phyloP scores from a whole-genome alignment of 1,140 invertebrate genomes.

The Octopus bimaculoides region DNA sequence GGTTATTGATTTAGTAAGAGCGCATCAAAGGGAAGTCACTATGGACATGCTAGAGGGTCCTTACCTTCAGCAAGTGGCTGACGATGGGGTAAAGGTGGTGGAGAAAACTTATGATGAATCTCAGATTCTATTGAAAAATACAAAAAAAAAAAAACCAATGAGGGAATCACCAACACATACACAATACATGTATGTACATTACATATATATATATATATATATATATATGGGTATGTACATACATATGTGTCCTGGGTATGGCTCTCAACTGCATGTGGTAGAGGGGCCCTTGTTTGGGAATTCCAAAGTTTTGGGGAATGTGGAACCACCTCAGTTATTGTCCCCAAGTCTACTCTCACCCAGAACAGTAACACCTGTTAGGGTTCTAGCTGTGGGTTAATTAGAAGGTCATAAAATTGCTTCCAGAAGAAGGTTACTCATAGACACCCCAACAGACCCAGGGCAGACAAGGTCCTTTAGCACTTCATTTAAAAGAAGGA shows the following conservation, averaged over 20 bases:
- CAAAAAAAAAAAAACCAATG: neutral
- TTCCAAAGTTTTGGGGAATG: neutral
- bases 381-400: too few relatives aligned
- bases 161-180: neutral
- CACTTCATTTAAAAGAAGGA: neutral
- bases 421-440: too few relatives aligned
- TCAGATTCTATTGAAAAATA: neutral
- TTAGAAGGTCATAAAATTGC: too few relatives aligned
- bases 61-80: neutral
- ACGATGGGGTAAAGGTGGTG: conserved; percentile 3
- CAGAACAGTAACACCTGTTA: too few relatives aligned
- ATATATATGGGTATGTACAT: neutral
- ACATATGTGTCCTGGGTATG: neutral
- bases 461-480: too few relatives aligned
- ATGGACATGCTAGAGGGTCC: neutral
- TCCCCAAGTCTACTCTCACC: too few relatives aligned
- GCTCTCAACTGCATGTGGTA: neutral
- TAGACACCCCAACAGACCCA: too few relatives aligned
- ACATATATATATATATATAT: neutral
- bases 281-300: neutral
- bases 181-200: neutral
- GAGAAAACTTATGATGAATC: neutral
- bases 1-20: too few relatives aligned
- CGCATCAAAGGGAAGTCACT: too few relatives aligned
- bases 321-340: neutral